Conservation (phyloP, 2,113 vertebrate species). For the Solea senegalensis region DNA sequence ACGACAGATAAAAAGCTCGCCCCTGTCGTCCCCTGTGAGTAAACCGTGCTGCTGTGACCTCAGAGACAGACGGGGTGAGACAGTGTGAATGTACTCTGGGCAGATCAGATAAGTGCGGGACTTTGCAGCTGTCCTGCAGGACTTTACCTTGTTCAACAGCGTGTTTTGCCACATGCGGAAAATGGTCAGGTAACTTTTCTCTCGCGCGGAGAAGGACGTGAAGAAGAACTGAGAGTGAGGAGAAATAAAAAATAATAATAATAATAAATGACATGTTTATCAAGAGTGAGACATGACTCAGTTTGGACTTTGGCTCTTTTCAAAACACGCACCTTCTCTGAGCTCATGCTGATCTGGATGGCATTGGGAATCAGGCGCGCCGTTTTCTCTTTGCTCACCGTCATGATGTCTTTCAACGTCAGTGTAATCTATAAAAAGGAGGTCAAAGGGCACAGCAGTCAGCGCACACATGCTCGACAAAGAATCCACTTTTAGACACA, state of each 20-base stretch:
- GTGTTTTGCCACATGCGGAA: constrained; percentile 95
- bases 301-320: background rate
- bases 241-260: background rate
- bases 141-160: constrained; percentile 88
- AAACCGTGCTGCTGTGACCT: constrained; percentile 30
- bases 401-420: constrained; percentile 85
- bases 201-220: constrained; percentile 91
- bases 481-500: background rate
- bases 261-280: background rate
- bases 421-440: constrained; percentile 83
- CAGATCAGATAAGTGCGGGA: constrained; percentile 50
- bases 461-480: background rate
- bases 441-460: background rate
- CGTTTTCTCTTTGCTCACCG: constrained; percentile 92
- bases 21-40: background rate
- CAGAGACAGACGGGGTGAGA: background rate
- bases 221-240: constrained; percentile 87
- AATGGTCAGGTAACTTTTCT: constrained; percentile 90
- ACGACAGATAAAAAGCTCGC: constrained; percentile 5
- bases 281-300: background rate
- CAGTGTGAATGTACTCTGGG: constrained; percentile 52
- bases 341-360: constrained; percentile 88
- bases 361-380: constrained; percentile 93
- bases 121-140: constrained; percentile 20
- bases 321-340: constrained; percentile 84